Evolutionary conservation across 1,140 invertebrate genomes (phyloP), one percentile per base, ranked within the genome.

Genomic region (Nylanderia fulva): DNA sequence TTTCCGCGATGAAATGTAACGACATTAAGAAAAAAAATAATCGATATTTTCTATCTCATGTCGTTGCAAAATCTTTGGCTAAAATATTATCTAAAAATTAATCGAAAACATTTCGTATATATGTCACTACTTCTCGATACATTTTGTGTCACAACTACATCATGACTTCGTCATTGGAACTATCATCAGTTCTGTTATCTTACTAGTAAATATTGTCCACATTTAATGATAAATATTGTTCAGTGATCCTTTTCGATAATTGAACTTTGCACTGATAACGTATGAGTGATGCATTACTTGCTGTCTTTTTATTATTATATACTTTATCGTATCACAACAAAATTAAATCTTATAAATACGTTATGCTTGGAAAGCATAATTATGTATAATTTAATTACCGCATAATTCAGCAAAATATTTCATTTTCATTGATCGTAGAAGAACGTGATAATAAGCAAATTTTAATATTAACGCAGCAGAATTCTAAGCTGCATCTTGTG

Each of bases 131-230:
- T 1, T 52, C 39, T 79, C 42, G 4, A 36, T 27, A 11, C n/a
- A 52, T 27, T 77, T 79, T 79, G 52, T 36, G 24, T 66, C 18
- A 58, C 24, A 13, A 42, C 1, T 60, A 29, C 71, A 8, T 69
- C 52, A 36, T 33, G 3, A 3, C 29, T 33, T n/a, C n/a, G n/a
- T n/a, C n/a, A n/a, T n/a, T 33, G 29, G 1, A 33, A 33, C 29
- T 33, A 33, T 79, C 68, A 79, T 68, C 45, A 69, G 45, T 39
- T 0, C 13, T 58, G 66, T 18, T 60, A 82, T 60, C 15, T 68
- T 29, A 29, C 8, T 45, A 71, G 39, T 56, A 80, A 71, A 71
- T 71, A 58, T 56, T 80, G 24, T 60, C 36, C 36, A 27, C 29
- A 72, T 0, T 72, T 18, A 48, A 13, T 29, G n/a, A 45, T 33